Percentiles rank a stretch among this genome's conserved stretches.
These are phyloP conservation scores for Melinaea menophilus DNA, from an alignment of 2,888 invertebrate species.

Conservation along the genomic window DNA sequence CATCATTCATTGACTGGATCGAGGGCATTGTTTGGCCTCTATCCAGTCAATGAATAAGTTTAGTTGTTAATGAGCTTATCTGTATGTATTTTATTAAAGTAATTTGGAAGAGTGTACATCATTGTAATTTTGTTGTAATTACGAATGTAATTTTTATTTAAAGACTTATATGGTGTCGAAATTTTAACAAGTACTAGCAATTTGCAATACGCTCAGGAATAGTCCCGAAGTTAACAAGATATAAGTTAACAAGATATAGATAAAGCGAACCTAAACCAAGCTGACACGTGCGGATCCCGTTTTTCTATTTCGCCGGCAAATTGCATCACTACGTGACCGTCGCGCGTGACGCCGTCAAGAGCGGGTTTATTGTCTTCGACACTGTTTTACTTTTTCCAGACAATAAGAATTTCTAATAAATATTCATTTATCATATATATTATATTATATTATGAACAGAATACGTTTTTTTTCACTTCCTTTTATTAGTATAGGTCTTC, in stretches of 20 bases:
- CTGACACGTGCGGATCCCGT: constrained; percentile 31
- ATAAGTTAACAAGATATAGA: constrained; percentile 11
- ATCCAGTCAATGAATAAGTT: background rate
- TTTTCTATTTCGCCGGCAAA: constrained; percentile 37
- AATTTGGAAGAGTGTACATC: background rate
- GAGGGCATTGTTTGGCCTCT: constrained; percentile 51
- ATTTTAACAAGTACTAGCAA: too few species aligned
- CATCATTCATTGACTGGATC: constrained; percentile 56
- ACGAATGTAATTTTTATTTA: too few species aligned
- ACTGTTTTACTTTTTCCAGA: constrained; percentile 27
- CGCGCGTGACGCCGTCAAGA: constrained; percentile 25
- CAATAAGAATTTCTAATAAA: constrained; percentile 13
- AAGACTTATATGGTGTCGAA: too few species aligned
- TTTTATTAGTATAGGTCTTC: too few species aligned
- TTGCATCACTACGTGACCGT: constrained; percentile 34
- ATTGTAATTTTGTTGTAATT: too few species aligned
- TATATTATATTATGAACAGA: too few species aligned
- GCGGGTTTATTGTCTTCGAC: constrained; percentile 23
- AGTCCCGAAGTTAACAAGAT: constrained; percentile 14
- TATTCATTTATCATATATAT: too few species aligned
- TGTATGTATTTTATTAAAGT: background rate
- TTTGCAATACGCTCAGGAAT: background rate
- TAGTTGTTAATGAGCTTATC: background rate
- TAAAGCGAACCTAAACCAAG: constrained; percentile 24
- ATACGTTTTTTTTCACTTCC: too few species aligned